Base-by-base conservation (phyloP, 2,888 invertebrate genomes). In the Drosophila pseudotakahashii region DNA sequence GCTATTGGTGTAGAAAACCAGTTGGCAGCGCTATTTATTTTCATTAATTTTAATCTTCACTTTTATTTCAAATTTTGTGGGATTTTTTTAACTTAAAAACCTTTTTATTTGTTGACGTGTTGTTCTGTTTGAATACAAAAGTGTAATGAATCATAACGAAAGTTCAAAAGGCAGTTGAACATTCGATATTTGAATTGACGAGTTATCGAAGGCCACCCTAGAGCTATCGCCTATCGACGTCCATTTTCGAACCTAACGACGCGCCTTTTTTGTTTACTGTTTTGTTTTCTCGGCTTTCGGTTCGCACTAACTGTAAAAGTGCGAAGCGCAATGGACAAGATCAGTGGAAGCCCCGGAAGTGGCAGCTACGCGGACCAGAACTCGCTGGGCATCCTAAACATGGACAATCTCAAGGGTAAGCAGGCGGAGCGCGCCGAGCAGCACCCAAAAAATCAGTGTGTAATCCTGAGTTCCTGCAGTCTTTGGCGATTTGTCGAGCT, bases 331-430 rank as follows among this genome's bases (percentile, higher is more conserved):
- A 84, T 84, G 88, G 80, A 78, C 48, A 77, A 69, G 53, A 79
- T 61, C 63, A 42, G 23, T 13, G 59, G 50, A 7, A 78, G 55
- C 32, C 45, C 53, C 2, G 57, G 59, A 42, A 57, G 41, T 6
- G 54, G 53, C 34, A 73, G 61, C 32, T 63, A 61, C n/a, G 55
- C 45, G n/a, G 81, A 89, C 32, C 78, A 83, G 32, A 77, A 73
- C 36, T 90, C 90, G 1, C 64, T 89, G 50, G 89, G 88, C 1
- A 80, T 89, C 39, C 64, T 90, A 2, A 89, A 78, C 58, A 87
- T 90, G 82, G 90, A 91, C 6, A 82, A 81, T 55, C 70, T 90
- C 0, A 83, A 76, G 76, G 88, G 89, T 90, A 75, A 59, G 39
- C n/a, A 34, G 4, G 11, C n/a, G 19, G 6, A 4, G 11, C 10